Evolutionary conservation across 1,140 invertebrate genomes (phyloP).

Genomic region (Aphelenchoides avenae): DNA sequence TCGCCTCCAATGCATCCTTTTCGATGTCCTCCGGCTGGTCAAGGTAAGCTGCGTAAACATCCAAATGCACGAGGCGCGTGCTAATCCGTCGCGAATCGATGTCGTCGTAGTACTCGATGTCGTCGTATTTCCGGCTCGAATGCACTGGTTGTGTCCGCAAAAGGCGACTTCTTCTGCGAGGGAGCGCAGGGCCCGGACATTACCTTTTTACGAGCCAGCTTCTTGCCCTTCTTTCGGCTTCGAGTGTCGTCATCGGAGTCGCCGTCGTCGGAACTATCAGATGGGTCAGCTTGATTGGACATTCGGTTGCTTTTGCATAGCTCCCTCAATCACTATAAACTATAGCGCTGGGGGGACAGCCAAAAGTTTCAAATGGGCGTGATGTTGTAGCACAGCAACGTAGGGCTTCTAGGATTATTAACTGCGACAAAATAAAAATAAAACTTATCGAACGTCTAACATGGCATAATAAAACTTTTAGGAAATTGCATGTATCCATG

Average conservation of each 20-base stretch:
- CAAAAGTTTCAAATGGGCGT: too few species aligned
- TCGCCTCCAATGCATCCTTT: constrained; percentile 1
- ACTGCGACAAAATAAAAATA: too few species aligned
- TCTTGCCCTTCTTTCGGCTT: neutral
- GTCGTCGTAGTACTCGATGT: constrained; percentile 33
- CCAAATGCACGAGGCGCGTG: constrained; percentile 1
- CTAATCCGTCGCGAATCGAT: constrained; percentile 26
- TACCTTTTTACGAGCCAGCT: neutral
- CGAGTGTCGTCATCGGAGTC: neutral
- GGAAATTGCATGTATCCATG: too few species aligned
- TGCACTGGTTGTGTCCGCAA: neutral
- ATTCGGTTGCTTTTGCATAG: too few species aligned
- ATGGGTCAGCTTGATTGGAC: too few species aligned
- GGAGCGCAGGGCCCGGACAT: neutral
- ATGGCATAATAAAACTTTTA: too few species aligned
- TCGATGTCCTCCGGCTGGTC: constrained; percentile 36
- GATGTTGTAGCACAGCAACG: too few species aligned
- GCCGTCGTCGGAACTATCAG: neutral
- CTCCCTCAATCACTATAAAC: too few species aligned
- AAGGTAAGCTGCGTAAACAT: constrained; percentile 14
- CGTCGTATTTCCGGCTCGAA: constrained; percentile 12
- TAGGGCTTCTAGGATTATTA: too few species aligned
- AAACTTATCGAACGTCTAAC: too few species aligned
- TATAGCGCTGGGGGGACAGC: too few species aligned
- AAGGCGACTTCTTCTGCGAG: neutral